These are phyloP conservation scores for Phenganax stokvisi DNA, from an alignment of 92 coral and sea anemone species.

Conservation along the genomic window DNA sequence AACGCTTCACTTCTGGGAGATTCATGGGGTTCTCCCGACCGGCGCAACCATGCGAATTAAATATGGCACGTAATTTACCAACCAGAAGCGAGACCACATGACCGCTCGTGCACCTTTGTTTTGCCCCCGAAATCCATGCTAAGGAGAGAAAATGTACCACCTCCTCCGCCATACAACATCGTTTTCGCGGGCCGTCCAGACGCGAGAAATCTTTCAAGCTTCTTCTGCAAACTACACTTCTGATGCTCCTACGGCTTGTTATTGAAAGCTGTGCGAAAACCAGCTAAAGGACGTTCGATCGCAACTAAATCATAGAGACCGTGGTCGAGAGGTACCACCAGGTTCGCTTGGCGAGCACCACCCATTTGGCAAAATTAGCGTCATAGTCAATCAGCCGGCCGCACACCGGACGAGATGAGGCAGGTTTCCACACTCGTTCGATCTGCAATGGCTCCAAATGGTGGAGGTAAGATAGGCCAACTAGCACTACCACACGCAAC, in stretches of 20 bases:
- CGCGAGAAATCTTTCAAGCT: too few species aligned
- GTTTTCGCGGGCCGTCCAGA: conserved; percentile 34
- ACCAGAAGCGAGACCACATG: background rate
- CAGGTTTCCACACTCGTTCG: too few species aligned
- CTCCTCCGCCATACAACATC: too few species aligned
- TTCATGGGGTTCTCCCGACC: conserved; percentile 45
- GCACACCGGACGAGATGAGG: conserved; percentile 3
- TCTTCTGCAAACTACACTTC: conserved; percentile 39
- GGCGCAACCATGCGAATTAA: conserved; percentile 40
- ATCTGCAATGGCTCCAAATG: conserved; percentile 1
- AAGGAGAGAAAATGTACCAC: too few species aligned
- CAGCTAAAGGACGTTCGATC: background rate
- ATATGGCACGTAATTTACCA: too few species aligned
- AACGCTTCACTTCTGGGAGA: too few species aligned
- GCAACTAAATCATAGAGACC: conserved; percentile 5
- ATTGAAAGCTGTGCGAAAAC: background rate
- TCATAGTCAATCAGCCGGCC: conserved; percentile 24
- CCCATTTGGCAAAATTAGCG: conserved; percentile 22
- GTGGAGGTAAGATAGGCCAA: too few species aligned
- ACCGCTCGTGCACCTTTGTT: too few species aligned
- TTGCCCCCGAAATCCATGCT: too few species aligned
- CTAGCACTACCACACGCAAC: too few species aligned
- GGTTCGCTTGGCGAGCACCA: background rate
- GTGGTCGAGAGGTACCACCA: background rate
- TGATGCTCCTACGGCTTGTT: conserved; percentile 49